These are phyloP conservation scores for Montipora cactus DNA, from an alignment of 64 coral and sea anemone species.

Conservation along the genomic window DNA sequence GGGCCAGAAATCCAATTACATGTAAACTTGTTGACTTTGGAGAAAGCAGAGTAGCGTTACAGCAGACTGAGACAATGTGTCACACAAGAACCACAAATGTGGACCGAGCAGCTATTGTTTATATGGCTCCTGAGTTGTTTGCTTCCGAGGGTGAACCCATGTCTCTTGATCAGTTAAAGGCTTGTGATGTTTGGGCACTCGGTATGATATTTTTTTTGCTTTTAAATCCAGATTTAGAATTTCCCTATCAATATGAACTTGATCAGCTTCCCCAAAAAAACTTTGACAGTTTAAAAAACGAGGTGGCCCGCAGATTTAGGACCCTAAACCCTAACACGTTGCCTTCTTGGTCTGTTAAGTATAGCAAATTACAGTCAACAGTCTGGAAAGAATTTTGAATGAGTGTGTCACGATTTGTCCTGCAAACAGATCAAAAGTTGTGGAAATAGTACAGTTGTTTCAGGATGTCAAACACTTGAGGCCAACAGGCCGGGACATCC, in stretches of 20 bases:
- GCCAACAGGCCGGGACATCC: conserved; percentile 15
- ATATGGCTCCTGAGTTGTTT: conserved; percentile 65
- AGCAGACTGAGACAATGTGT: conserved; percentile 54
- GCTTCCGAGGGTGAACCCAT: not conserved
- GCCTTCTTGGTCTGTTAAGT: conserved; percentile 46
- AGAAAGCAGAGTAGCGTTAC: conserved; percentile 58
- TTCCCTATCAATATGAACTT: conserved; percentile 68
- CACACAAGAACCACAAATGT: conserved; percentile 60
- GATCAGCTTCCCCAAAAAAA: not conserved
- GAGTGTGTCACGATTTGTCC: conserved; percentile 38
- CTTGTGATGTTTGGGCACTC: conserved; percentile 71
- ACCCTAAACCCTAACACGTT: not conserved
- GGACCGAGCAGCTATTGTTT: conserved; percentile 62
- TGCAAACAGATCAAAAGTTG: conserved; percentile 15
- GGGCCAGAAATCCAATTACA: conserved; percentile 18
- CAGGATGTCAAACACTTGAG: not conserved
- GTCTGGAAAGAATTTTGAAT: conserved; percentile 37
- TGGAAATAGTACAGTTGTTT: conserved; percentile 38
- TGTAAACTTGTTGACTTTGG: conserved; percentile 79
- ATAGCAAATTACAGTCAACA: conserved; percentile 44
- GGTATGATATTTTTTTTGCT: conserved; percentile 75
- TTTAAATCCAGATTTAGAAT: conserved; percentile 70
- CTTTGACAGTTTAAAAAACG: conserved; percentile 7
- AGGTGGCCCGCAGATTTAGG: not conserved
- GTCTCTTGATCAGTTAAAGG: conserved; percentile 67